A percentile compares a stretch with the other conserved stretches of the same genome.
These are phyloP conservation scores for Protodeltote pygarga DNA, from an alignment of 2,888 invertebrate genomes.

Conservation along the genomic window DNA sequence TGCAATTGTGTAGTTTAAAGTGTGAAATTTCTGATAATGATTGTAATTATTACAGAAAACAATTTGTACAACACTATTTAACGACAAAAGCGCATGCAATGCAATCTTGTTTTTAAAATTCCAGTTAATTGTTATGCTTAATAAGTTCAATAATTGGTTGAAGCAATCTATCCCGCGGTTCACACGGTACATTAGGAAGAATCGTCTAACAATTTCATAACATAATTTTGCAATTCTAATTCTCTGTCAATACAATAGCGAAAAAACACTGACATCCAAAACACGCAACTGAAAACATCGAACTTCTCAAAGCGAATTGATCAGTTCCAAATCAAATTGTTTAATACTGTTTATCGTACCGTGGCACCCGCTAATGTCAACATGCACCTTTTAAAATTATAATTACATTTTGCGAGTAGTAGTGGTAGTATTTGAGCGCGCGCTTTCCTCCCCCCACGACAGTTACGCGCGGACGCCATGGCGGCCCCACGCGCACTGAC, in stretches of 20 bases:
- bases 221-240: constrained; percentile 17
- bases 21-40: too few relatives aligned
- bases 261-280: constrained; percentile 16
- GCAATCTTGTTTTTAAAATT: too few relatives aligned
- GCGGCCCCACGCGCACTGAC: constrained; percentile 67
- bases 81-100: too few relatives aligned
- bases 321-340: constrained; percentile 57
- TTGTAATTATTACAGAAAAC: too few relatives aligned
- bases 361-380: constrained; percentile 60
- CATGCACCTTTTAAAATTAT: constrained; percentile 53
- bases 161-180: too few relatives aligned
- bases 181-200: neutral
- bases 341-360: constrained; percentile 54
- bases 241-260: constrained; percentile 7
- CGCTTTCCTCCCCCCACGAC: constrained; percentile 55
- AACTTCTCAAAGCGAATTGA: constrained; percentile 45
- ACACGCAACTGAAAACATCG: constrained; percentile 15
- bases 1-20: neutral
- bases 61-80: too few relatives aligned
- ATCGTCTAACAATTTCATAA: constrained; percentile 18
- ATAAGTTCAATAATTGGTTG: too few relatives aligned
- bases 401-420: constrained; percentile 65
- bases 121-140: too few relatives aligned
- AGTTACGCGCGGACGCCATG: constrained; percentile 77
- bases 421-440: constrained; percentile 80